Percentiles rank a stretch among this genome's conserved stretches.
These are phyloP conservation scores for Hyles vespertilio DNA, from an alignment of 1,140 invertebrate species.

Conservation along the genomic window DNA sequence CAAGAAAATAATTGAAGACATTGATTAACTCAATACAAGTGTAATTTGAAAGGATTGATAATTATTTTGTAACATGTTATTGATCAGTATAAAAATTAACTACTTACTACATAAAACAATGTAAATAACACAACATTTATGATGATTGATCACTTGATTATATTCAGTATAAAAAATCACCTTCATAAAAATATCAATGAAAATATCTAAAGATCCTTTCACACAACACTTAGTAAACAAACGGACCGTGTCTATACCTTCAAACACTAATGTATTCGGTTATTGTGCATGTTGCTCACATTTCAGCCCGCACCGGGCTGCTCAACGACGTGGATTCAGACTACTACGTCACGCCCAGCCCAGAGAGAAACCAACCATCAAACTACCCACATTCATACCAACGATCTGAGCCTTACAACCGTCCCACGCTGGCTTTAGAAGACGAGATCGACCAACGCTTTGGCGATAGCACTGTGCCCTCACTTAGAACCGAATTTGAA, in stretches of 20 bases:
- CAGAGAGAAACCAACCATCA: constrained; percentile 45
- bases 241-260: constrained; percentile 15
- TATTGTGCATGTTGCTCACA: constrained; percentile 64
- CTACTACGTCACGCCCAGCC: constrained; percentile 69
- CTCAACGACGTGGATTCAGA: constrained; percentile 71
- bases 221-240: neutral
- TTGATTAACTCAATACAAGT: too few relatives aligned
- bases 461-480: constrained; percentile 76
- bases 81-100: too few relatives aligned
- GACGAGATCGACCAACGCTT: constrained; percentile 79
- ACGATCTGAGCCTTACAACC: constrained; percentile 57
- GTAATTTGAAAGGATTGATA: too few relatives aligned
- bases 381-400: constrained; percentile 64
- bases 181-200: too few relatives aligned
- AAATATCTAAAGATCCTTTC: too few relatives aligned
- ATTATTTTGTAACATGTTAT: too few relatives aligned
- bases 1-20: too few relatives aligned
- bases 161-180: too few relatives aligned
- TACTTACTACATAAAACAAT: too few relatives aligned
- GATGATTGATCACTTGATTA: too few relatives aligned
- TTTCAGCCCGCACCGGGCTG: constrained; percentile 73
- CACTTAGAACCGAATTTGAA: constrained; percentile 54
- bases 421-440: constrained; percentile 57
- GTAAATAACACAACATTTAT: too few relatives aligned
- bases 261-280: constrained; percentile 36